A percentile compares a stretch with the other conserved stretches of the same genome.
phyloP scores from a whole-genome alignment of 1,140 invertebrate species.

The Trichomalopsis sarcophagae region DNA sequence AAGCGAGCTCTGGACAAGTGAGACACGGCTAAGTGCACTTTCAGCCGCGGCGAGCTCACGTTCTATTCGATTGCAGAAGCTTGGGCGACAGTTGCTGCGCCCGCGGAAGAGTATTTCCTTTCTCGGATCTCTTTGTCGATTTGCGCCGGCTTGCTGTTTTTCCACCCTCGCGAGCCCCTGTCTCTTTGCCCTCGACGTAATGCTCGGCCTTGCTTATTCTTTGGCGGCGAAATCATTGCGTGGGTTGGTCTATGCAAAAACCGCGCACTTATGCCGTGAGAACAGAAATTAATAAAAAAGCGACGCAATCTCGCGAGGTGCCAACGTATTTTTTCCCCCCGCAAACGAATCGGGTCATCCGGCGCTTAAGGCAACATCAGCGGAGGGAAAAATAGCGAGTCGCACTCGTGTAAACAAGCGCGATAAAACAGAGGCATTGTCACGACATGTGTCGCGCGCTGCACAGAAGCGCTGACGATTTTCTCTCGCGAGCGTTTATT shows the following conservation, averaged over 20 bases:
- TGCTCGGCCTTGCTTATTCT: background rate
- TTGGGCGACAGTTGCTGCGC: background rate
- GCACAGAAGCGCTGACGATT: background rate
- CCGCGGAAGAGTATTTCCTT: background rate
- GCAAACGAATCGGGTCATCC: slow-evolving; percentile 26
- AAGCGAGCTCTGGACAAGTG: slow-evolving; percentile 59
- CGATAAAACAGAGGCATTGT: slow-evolving; percentile 45
- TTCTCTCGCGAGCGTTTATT: slow-evolving; percentile 22
- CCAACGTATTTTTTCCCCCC: background rate
- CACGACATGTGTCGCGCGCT: slow-evolving; percentile 19
- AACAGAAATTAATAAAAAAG: background rate
- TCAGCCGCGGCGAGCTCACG: slow-evolving; percentile 52
- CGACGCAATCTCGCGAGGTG: background rate
- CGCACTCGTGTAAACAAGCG: slow-evolving; percentile 41
- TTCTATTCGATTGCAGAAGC: slow-evolving; percentile 64
- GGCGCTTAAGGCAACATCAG: slow-evolving; percentile 36
- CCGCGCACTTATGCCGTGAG: no score
- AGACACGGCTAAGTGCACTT: slow-evolving; percentile 63
- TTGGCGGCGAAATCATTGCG: background rate
- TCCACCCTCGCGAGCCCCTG: background rate
- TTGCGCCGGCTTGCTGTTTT: background rate
- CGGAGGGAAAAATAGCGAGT: background rate
- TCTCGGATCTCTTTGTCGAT: background rate
- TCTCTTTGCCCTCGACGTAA: background rate
- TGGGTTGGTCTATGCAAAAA: background rate